Percentiles rank a stretch among this genome's conserved stretches.
Evolutionary conservation across 2,113 vertebrate genomes (phyloP).

Genomic region (Hucho hucho): DNA sequence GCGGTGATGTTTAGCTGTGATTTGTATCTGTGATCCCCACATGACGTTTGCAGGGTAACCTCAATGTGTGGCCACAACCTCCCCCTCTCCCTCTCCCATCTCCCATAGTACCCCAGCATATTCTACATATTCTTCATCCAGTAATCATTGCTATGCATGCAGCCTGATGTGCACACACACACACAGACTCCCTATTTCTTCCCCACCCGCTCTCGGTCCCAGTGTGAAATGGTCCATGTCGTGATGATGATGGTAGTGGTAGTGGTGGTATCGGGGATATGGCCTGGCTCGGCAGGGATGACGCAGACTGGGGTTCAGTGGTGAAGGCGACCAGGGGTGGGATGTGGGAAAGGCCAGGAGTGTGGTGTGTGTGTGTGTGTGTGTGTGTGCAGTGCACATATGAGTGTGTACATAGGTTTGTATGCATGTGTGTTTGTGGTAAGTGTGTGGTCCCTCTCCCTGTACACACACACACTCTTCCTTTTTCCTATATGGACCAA

Average conservation of each 20-base stretch:
- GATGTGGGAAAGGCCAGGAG: constrained; percentile 52
- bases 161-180: not conserved
- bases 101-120: not conserved
- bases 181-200: not conserved
- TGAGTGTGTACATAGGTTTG: constrained; percentile 8
- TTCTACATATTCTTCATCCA: constrained; percentile 7
- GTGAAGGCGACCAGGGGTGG: constrained; percentile 57
- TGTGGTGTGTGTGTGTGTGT: constrained; percentile 25
- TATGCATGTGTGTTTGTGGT: constrained; percentile 32
- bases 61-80: constrained; percentile 53
- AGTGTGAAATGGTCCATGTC: constrained; percentile 32
- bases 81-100: not conserved
- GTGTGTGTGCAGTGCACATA: not conserved
- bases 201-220: constrained; percentile 1
- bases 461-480: not conserved
- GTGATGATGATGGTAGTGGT: constrained; percentile 27
- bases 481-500: not conserved
- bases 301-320: constrained; percentile 65
- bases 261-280: constrained; percentile 26
- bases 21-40: constrained; percentile 64
- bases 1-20: constrained; percentile 55
- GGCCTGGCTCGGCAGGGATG: constrained; percentile 53
- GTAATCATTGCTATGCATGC: not conserved
- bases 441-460: not conserved
- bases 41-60: constrained; percentile 62